Base-by-base conservation (phyloP, 2,113 vertebrate species). In the Rostratula benghalensis region DNA sequence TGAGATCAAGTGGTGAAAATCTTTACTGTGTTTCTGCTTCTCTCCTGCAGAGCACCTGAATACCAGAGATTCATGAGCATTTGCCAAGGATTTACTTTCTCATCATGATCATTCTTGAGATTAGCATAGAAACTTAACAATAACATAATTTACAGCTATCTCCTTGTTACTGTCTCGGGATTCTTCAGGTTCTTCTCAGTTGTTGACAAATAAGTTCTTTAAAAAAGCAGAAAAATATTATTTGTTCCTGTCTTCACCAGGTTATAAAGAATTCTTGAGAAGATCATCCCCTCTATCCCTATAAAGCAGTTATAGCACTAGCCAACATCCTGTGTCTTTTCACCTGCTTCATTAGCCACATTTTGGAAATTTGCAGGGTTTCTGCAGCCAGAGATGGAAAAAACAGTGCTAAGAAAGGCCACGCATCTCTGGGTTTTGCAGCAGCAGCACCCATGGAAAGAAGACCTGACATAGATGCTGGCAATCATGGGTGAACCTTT, bases 401-500 rank as follows among this genome's bases (percentile, higher is more conserved):
- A 51, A 73, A 80, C 48, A 63, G n/a, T 31, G 54, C 57, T 85
- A 48, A 57, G 61, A 54, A 83, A 61, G 57, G 69, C 57, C 73
- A 20, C 1, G 23, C 70, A 30, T 67, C 74, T 94, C 89, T 77
- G 77, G 28, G 65, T 68, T 87, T 91, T 95, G 70, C 81, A 96
- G 90, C 71, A 46, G 6, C 86, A 87, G 76, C 68, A 91, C 89
- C 68, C 78, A 45, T 21, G 16, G 95, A 97, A 95, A 92, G 91
- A 83, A 94, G 82, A 87, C 37, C 69, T 91, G 83, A 89, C 91
- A 81, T 0, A 17, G 82, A 82, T 92, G 93, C 87, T 97, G 94
- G 94, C 92, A 97, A 84, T 84, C 77, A 56, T 88, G 96, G 96
- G 96, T 96, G 97, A 97, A 94, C 92, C 93, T 93, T 87, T 82